These are phyloP conservation scores for Brachypteracias leptosomus DNA, from an alignment of 2,113 vertebrate species.

Conservation along the genomic window DNA sequence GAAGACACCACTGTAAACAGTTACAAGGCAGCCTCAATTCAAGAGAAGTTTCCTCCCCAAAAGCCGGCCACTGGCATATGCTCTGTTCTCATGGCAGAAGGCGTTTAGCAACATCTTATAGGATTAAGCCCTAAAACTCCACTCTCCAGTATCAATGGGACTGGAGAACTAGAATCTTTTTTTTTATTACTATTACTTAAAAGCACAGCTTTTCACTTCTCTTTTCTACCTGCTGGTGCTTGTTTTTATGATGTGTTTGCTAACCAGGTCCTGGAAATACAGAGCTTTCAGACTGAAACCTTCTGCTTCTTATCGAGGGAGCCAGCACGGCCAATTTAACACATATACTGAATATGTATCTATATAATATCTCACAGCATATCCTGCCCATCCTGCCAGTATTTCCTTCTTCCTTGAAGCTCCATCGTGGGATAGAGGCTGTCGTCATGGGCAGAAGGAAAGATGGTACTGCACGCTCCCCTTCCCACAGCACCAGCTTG, in stretches of 20 bases:
- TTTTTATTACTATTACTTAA: neutral
- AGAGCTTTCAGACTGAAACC: neutral
- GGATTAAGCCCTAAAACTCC: slow-evolving; percentile 30
- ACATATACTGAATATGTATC: rapidly evolving
- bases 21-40: slow-evolving; percentile 8
- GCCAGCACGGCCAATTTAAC: neutral
- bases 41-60: slow-evolving; percentile 4
- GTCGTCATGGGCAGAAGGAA: rapidly evolving
- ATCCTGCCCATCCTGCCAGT: neutral
- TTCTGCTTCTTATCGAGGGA: neutral
- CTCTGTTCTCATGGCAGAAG: slow-evolving; percentile 40
- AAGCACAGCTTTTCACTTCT: neutral
- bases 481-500: rapidly evolving
- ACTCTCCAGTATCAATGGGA: neutral
- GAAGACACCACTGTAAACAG: slow-evolving; percentile 54
- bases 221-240: neutral
- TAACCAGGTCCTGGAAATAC: neutral
- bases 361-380: neutral
- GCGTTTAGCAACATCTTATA: neutral
- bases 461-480: neutral
- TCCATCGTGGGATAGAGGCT: neutral
- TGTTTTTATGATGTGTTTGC: neutral
- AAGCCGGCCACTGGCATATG: neutral
- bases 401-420: neutral
- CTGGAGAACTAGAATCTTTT: neutral